Evolutionary conservation across 2,113 vertebrate genomes (phyloP).

Genomic region (Neopipo cinnamomea): DNA sequence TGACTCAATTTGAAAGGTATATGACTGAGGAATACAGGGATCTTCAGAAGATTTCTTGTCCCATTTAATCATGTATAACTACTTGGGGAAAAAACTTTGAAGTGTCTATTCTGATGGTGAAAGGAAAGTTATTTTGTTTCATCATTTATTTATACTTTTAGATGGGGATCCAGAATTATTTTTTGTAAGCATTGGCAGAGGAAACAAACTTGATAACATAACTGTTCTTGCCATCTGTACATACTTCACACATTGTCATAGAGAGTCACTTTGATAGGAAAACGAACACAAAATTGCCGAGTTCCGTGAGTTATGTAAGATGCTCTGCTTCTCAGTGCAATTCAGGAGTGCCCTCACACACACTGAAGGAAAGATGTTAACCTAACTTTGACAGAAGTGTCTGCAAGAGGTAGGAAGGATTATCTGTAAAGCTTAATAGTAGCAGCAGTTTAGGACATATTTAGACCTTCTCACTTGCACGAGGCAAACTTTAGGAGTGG

Average conservation of each 20-base stretch:
- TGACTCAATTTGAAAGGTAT: not conserved
- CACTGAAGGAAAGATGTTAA: not conserved
- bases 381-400: slow-evolving; percentile 21
- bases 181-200: slow-evolving; percentile 4
- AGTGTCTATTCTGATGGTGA: not conserved
- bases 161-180: not conserved
- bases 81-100: not conserved
- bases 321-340: not conserved
- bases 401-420: slow-evolving; percentile 16
- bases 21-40: not conserved
- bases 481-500: not conserved
- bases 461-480: slow-evolving; percentile 10
- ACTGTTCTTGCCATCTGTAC: slow-evolving; percentile 43
- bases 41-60: not conserved
- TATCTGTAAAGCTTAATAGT: not conserved
- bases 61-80: not conserved
- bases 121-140: slow-evolving; percentile 17
- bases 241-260: slow-evolving; percentile 38
- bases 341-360: not conserved
- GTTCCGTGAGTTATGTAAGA: slow-evolving; percentile 1
- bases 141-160: slow-evolving; percentile 10
- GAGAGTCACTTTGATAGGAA: not conserved
- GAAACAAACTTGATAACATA: slow-evolving; percentile 29
- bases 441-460: slow-evolving; percentile 33
- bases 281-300: slow-evolving; percentile 14